Percentiles rank a stretch among this genome's conserved stretches.
Evolutionary conservation across 2,888 invertebrate species (phyloP).

Genomic region (Lasioglossum lativentre): DNA sequence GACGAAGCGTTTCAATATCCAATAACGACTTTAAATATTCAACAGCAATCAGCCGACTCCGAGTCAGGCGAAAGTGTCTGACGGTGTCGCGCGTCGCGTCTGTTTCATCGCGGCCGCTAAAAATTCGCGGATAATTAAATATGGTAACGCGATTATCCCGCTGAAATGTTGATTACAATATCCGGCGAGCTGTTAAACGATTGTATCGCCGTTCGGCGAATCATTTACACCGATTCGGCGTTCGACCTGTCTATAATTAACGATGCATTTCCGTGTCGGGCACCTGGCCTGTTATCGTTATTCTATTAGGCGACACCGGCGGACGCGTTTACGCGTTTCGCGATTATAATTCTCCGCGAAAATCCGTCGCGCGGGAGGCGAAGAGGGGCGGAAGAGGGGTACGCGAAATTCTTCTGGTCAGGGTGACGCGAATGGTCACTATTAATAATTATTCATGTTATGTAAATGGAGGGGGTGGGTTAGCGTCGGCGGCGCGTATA

Average conservation of each 20-base stretch:
- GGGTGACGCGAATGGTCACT: slow-evolving; percentile 4
- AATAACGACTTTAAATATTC: neutral
- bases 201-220: slow-evolving; percentile 46
- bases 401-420: neutral
- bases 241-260: slow-evolving; percentile 42
- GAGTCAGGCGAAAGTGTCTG: neutral
- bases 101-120: neutral
- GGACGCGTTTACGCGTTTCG: slow-evolving; percentile 1
- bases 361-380: neutral
- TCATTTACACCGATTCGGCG: slow-evolving; percentile 42
- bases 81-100: neutral
- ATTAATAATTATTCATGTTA: slow-evolving; percentile 53
- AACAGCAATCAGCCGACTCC: neutral
- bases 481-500: neutral
- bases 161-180: slow-evolving; percentile 53
- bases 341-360: slow-evolving; percentile 12
- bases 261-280: slow-evolving; percentile 28
- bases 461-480: slow-evolving; percentile 32
- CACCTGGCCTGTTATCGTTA: slow-evolving; percentile 35
- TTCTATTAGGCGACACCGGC: slow-evolving; percentile 51
- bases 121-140: neutral
- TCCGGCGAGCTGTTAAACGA: slow-evolving; percentile 55
- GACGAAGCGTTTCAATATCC: neutral
- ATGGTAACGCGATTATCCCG: slow-evolving; percentile 48
- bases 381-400: neutral